These are phyloP conservation scores for Eunapius fragilis DNA, from an alignment of 37 sponge, comb jelly and placozoan species.

Conservation along the genomic window DNA sequence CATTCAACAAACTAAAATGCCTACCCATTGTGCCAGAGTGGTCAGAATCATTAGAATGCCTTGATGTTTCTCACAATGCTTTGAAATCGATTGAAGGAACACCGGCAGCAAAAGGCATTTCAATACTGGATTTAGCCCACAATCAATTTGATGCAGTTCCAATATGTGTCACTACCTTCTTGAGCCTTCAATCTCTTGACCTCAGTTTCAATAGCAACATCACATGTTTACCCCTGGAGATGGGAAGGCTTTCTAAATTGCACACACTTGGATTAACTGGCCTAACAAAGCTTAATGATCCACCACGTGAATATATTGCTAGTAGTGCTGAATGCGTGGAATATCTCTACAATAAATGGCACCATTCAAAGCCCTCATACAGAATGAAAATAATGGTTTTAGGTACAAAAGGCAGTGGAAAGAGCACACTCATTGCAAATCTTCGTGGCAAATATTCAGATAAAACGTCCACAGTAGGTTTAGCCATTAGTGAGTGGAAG, in stretches of 20 bases:
- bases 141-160: background rate
- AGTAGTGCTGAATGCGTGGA: slow-evolving; percentile 32
- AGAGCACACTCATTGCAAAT: slow-evolving; percentile 72
- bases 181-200: background rate
- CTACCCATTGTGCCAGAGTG: background rate
- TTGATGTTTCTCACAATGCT: background rate
- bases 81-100: background rate
- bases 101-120: background rate
- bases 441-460: slow-evolving; percentile 35
- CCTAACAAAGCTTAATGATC: background rate
- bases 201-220: background rate
- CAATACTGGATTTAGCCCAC: background rate
- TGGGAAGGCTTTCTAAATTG: background rate
- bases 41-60: background rate
- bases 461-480: slow-evolving; percentile 69
- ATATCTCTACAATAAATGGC: slow-evolving; percentile 60
- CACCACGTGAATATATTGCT: too few relatives aligned
- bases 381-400: slow-evolving; percentile 80
- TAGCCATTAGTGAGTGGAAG: slow-evolving; percentile 73
- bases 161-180: background rate
- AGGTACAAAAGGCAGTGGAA: slow-evolving; percentile 65
- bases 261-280: background rate
- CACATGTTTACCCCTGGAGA: background rate
- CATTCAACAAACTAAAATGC: background rate
- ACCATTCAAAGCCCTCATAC: slow-evolving; percentile 35